A percentile compares a stretch with the other conserved stretches of the same genome.
These are phyloP conservation scores for Drosophila falleni DNA, from an alignment of 2,888 invertebrate species.

Conservation along the genomic window DNA sequence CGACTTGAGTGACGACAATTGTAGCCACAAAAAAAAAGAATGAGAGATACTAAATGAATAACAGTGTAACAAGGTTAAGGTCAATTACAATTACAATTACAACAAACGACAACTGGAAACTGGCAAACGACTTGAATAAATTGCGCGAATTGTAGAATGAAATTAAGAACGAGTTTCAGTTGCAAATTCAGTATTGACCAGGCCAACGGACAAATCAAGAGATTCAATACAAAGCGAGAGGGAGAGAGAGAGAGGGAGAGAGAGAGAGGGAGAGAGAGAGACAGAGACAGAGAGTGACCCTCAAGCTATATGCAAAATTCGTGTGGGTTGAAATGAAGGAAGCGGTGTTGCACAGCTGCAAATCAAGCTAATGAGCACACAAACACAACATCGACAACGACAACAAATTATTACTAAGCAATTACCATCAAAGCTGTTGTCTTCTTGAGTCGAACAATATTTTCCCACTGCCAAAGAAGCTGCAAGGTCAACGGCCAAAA, in stretches of 20 bases:
- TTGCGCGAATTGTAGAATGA: slow-evolving; percentile 64
- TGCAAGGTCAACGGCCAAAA: slow-evolving; percentile 64
- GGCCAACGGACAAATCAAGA: slow-evolving; percentile 42
- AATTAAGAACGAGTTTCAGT: slow-evolving; percentile 76
- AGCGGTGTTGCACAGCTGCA: slow-evolving; percentile 55
- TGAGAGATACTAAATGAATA: slow-evolving; percentile 31
- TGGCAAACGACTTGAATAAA: slow-evolving; percentile 58
- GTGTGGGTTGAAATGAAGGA: slow-evolving; percentile 50
- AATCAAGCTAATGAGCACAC: slow-evolving; percentile 57
- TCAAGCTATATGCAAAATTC: slow-evolving; percentile 18
- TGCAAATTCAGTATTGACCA: slow-evolving; percentile 28
- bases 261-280: neutral
- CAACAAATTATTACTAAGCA: slow-evolving; percentile 49
- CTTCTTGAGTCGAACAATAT: slow-evolving; percentile 21
- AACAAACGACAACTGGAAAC: slow-evolving; percentile 35
- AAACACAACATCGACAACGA: slow-evolving; percentile 16
- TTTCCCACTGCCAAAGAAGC: slow-evolving; percentile 67
- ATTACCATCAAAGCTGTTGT: slow-evolving; percentile 58
- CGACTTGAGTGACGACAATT: slow-evolving; percentile 2
- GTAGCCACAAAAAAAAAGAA: slow-evolving; percentile 12
- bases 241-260: neutral
- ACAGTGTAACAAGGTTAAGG: slow-evolving; percentile 75
- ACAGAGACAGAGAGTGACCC: slow-evolving; percentile 4
- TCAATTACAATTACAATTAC: slow-evolving; percentile 69
- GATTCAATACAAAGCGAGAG: slow-evolving; percentile 13